These are phyloP conservation scores for Cecropterus lyciades DNA, from an alignment of 1,140 invertebrate species.

Conservation along the genomic window DNA sequence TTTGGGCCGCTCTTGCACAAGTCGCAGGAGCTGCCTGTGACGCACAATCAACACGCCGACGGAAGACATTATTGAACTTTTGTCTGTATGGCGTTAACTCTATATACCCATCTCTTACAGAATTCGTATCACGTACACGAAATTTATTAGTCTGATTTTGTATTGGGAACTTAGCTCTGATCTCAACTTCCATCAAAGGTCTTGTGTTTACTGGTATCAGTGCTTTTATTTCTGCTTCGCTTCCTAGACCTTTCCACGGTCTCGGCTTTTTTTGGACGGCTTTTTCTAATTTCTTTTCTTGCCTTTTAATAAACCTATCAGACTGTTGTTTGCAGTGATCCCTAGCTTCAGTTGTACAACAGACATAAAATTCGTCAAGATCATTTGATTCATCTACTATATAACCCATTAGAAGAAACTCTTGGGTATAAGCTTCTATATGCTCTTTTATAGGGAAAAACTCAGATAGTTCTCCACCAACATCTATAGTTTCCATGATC, in stretches of 20 bases:
- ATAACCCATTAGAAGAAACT: slow-evolving; percentile 88
- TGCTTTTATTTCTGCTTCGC: slow-evolving; percentile 86
- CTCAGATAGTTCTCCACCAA: slow-evolving; percentile 83
- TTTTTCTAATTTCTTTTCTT: slow-evolving; percentile 86
- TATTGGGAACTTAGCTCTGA: slow-evolving; percentile 86
- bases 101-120: slow-evolving; percentile 87
- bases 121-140: slow-evolving; percentile 79
- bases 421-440: slow-evolving; percentile 82
- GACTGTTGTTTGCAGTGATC: slow-evolving; percentile 86
- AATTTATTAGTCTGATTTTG: slow-evolving; percentile 78
- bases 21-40: slow-evolving; percentile 81
- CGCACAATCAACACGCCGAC: slow-evolving; percentile 82
- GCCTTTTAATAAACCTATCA: slow-evolving; percentile 71
- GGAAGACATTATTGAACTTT: slow-evolving; percentile 85
- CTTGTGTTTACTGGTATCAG: slow-evolving; percentile 81
- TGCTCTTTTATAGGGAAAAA: slow-evolving; percentile 84
- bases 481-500: slow-evolving; percentile 85
- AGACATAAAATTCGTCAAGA: slow-evolving; percentile 89
- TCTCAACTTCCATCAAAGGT: slow-evolving; percentile 87
- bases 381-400: slow-evolving; percentile 86
- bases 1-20: slow-evolving; percentile 85
- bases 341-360: slow-evolving; percentile 85
- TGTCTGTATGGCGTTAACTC: slow-evolving; percentile 85
- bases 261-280: slow-evolving; percentile 85
- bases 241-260: slow-evolving; percentile 87